These are phyloP conservation scores for Falco peregrinus DNA, from an alignment of 2,797 vertebrate genomes.

Conservation along the genomic window DNA sequence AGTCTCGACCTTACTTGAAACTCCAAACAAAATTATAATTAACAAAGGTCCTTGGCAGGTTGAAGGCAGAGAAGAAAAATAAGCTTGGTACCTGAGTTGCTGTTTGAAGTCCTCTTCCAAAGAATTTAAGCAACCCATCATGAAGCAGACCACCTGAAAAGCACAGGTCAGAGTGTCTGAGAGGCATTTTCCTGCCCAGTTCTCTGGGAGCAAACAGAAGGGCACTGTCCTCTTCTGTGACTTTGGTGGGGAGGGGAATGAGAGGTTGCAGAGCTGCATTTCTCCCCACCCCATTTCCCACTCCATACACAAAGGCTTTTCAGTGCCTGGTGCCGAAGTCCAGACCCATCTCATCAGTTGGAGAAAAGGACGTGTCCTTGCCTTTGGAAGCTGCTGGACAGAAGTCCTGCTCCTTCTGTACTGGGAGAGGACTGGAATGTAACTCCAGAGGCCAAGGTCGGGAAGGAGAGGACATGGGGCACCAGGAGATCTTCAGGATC, in stretches of 20 bases:
- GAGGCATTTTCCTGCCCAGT: background rate
- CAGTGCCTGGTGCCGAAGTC: rapidly evolving
- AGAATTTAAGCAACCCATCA: background rate
- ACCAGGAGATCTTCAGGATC: background rate
- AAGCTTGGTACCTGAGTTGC: rapidly evolving
- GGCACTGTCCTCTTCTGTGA: background rate
- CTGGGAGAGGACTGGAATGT: rapidly evolving
- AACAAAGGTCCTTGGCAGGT: background rate
- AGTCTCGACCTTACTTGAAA: background rate
- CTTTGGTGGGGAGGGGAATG: rapidly evolving
- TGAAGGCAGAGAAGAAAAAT: background rate
- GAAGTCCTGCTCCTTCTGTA: background rate
- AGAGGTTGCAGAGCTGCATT: background rate
- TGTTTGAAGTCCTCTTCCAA: background rate
- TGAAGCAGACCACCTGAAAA: background rate
- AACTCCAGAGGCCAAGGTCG: background rate
- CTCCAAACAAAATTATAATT: background rate
- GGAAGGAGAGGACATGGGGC: background rate
- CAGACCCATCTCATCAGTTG: background rate
- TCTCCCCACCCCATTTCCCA: rapidly evolving
- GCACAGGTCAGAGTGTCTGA: background rate
- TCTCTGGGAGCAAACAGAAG: background rate
- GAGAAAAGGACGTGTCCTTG: background rate
- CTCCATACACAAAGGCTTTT: background rate
- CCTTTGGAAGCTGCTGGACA: background rate